Evolutionary conservation across 1,140 invertebrate species (phyloP).

Genomic region (Pseudobourletiella spinata): DNA sequence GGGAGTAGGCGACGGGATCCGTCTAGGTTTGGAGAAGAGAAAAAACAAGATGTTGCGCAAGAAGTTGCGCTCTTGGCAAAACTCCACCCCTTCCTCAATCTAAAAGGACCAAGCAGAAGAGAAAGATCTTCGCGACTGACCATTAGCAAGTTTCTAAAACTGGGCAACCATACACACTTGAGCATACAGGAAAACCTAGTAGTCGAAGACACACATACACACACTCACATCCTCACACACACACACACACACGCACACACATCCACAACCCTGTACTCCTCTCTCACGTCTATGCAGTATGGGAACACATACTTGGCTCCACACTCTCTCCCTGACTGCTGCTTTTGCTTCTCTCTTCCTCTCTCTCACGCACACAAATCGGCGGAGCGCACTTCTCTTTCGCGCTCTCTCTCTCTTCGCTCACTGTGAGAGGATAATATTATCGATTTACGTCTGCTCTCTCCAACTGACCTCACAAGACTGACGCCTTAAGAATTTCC

Average conservation of each 20-base stretch:
- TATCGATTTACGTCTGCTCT: constrained; percentile 16
- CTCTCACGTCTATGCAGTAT: too few species aligned
- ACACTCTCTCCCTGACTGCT: not conserved
- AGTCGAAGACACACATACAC: not conserved
- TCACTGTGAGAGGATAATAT: constrained; percentile 1
- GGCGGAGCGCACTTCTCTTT: not conserved
- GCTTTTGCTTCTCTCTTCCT: not conserved
- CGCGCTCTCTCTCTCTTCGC: not conserved
- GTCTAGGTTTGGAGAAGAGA: not conserved
- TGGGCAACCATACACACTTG: constrained; percentile 3
- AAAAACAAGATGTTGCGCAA: constrained; percentile 11
- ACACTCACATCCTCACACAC: not conserved
- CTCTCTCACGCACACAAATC: not conserved
- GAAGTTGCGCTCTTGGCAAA: constrained; percentile 11
- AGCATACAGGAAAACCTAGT: too few species aligned
- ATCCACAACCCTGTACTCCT: not conserved
- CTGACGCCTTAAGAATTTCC: constrained; percentile 5
- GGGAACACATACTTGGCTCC: not conserved
- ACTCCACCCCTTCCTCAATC: constrained; percentile 5
- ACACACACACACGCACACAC: not conserved
- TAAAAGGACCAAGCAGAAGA: constrained; percentile 9
- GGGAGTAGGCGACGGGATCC: too few species aligned
- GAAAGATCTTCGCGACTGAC: constrained; percentile 13
- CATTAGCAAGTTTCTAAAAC: constrained; percentile 11
- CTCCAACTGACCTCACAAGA: constrained; percentile 13